Percentiles rank a stretch among this genome's conserved stretches.
These are phyloP conservation scores for Calameuta filiformis DNA, from an alignment of 2,888 invertebrate genomes.

Conservation along the genomic window DNA sequence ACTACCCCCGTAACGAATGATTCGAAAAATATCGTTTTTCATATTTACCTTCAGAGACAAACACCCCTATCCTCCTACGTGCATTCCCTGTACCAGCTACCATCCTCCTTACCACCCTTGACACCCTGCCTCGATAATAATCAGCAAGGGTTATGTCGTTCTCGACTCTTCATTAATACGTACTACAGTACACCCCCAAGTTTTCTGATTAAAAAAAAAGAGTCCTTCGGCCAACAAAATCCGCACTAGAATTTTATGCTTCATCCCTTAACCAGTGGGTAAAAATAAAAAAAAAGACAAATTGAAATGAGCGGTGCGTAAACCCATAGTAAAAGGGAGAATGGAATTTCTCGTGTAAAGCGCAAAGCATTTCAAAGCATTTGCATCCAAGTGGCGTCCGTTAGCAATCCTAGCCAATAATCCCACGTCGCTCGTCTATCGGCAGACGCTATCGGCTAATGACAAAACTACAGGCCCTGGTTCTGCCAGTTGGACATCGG, in stretches of 20 bases:
- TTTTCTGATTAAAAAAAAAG: not conserved
- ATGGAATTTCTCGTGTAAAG: not conserved
- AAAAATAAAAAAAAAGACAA: constrained; percentile 3
- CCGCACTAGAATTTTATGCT: not conserved
- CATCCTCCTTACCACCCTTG: not conserved
- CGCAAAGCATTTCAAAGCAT: constrained; percentile 44
- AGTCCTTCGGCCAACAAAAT: too few species aligned
- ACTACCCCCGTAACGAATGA: constrained; percentile 44
- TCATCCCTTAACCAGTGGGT: not conserved
- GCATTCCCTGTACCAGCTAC: not conserved
- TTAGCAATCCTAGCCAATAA: constrained; percentile 64
- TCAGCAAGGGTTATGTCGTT: not conserved
- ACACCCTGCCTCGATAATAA: not conserved
- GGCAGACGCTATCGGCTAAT: constrained; percentile 64
- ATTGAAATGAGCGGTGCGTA: constrained; percentile 3
- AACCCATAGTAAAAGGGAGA: not conserved
- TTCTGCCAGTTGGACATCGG: constrained; percentile 40
- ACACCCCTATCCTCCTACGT: not conserved
- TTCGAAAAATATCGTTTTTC: constrained; percentile 41
- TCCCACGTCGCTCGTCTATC: constrained; percentile 57
- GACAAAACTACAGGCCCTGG: constrained; percentile 65
- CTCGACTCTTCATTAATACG: not conserved
- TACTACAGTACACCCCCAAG: not conserved
- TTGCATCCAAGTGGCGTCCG: constrained; percentile 62
- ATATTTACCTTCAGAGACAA: constrained; percentile 30